phyloP scores from a whole-genome alignment of 1,140 invertebrate genomes.

The Dendrolimus punctatus region DNA sequence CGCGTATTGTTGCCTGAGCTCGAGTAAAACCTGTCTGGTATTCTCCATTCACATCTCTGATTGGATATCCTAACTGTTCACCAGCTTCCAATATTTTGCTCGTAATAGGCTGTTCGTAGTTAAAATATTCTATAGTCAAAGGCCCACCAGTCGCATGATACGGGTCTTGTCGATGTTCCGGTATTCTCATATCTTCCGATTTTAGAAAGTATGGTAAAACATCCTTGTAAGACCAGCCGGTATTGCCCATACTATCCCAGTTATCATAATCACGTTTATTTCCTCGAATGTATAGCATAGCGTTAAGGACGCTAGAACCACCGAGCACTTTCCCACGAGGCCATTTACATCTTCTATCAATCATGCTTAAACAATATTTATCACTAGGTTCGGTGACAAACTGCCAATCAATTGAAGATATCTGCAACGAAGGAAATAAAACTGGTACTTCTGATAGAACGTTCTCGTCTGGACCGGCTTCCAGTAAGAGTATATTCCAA shows the following conservation, averaged over 20 bases:
- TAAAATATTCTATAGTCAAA: conserved; percentile 78
- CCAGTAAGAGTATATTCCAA: conserved; percentile 84
- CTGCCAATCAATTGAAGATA: conserved; percentile 83
- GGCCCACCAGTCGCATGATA: conserved; percentile 82
- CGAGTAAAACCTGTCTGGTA: conserved; percentile 81
- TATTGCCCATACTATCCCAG: conserved; percentile 82
- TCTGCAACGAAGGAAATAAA: conserved; percentile 81
- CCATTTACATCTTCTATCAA: conserved; percentile 77
- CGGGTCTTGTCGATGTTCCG: conserved; percentile 69
- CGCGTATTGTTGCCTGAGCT: conserved; percentile 83
- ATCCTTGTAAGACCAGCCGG: conserved; percentile 83
- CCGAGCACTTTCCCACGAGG: conserved; percentile 85
- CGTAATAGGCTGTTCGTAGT: conserved; percentile 75
- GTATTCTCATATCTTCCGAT: conserved; percentile 80
- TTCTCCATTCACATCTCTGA: conserved; percentile 83
- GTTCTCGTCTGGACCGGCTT: conserved; percentile 86
- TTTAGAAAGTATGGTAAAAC: conserved; percentile 89
- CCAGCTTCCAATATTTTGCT: conserved; percentile 79
- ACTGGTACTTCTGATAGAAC: conserved; percentile 82
- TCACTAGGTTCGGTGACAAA: conserved; percentile 82
- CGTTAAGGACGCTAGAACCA: conserved; percentile 88
- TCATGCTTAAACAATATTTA: conserved; percentile 78
- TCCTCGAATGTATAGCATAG: conserved; percentile 91
- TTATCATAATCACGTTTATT: conserved; percentile 88
- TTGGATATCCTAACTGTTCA: conserved; percentile 79